A percentile compares a stretch with the other conserved stretches of the same genome.
These are phyloP conservation scores for Mycalesis mineus DNA, from an alignment of 2,888 invertebrate genomes.

Conservation along the genomic window DNA sequence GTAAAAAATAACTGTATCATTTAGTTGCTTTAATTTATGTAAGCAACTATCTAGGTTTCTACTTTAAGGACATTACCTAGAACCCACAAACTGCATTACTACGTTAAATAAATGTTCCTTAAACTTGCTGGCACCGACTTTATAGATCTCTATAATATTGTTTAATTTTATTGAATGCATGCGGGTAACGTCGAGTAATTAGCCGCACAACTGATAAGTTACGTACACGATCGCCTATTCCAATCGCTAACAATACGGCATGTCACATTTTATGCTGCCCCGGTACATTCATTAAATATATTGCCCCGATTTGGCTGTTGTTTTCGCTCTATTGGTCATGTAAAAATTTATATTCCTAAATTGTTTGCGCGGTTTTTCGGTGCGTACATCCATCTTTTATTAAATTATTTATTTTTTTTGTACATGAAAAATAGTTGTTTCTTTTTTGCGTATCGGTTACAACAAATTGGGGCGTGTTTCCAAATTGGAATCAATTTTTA, in stretches of 20 bases:
- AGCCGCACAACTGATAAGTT: conserved; percentile 21
- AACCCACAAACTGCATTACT: too few species aligned
- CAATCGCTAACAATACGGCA: conserved; percentile 32
- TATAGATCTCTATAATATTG: too few species aligned
- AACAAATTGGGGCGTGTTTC: background rate
- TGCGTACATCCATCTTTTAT: conserved; percentile 10
- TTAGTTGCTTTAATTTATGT: too few species aligned
- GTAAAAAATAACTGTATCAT: too few species aligned
- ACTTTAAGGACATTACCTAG: too few species aligned
- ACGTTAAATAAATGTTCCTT: too few species aligned
- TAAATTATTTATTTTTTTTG: conserved; percentile 8
- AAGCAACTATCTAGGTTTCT: too few species aligned
- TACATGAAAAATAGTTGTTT: background rate
- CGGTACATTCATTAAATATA: conserved; percentile 42
- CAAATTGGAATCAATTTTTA: background rate
- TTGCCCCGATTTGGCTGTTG: conserved; percentile 28
- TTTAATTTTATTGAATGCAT: too few species aligned
- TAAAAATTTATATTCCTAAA: conserved; percentile 20
- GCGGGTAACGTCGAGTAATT: too few species aligned
- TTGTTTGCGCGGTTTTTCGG: conserved; percentile 11
- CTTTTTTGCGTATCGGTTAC: conserved; percentile 1
- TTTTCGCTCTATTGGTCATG: conserved; percentile 12
- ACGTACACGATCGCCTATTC: conserved; percentile 33
- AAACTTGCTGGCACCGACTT: too few species aligned
- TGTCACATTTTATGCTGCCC: conserved; percentile 35